Conservation (phyloP, 1,140 invertebrate species). For the Polyergus mexicanus region DNA sequence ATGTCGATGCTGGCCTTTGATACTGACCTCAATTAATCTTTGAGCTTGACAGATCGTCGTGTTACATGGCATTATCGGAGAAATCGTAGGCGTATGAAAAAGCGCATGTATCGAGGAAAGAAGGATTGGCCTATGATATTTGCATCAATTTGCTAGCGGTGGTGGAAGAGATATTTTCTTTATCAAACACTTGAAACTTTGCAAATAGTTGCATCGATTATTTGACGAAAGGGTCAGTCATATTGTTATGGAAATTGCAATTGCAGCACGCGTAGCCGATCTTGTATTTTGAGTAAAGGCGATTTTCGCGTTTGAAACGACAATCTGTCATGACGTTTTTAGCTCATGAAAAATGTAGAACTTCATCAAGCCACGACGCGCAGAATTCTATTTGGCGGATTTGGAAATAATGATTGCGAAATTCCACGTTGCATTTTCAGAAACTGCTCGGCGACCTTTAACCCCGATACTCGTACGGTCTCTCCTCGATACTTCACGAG, state of each 20-base stretch:
- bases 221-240: background rate
- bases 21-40: constrained; percentile 65
- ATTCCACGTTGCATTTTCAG: constrained; percentile 31
- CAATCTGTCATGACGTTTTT: background rate
- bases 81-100: background rate
- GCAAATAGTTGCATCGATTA: background rate
- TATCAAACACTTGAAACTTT: background rate
- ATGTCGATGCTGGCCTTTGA: constrained; percentile 39
- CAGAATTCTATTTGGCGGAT: background rate
- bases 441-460: constrained; percentile 20
- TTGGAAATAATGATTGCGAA: constrained; percentile 26
- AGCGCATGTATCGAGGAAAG: background rate
- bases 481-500: background rate
- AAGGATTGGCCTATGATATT: background rate
- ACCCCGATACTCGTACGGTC: background rate
- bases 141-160: background rate
- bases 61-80: constrained; percentile 17
- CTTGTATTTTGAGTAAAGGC: background rate
- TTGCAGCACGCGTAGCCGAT: background rate
- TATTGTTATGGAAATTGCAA: background rate
- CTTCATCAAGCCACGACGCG: background rate
- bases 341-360: background rate
- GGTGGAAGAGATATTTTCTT: background rate
- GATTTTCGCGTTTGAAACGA: background rate
- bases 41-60: constrained; percentile 45